These are phyloP conservation scores for Luperina nickerlii DNA, from an alignment of 2,888 invertebrate genomes.

Conservation along the genomic window DNA sequence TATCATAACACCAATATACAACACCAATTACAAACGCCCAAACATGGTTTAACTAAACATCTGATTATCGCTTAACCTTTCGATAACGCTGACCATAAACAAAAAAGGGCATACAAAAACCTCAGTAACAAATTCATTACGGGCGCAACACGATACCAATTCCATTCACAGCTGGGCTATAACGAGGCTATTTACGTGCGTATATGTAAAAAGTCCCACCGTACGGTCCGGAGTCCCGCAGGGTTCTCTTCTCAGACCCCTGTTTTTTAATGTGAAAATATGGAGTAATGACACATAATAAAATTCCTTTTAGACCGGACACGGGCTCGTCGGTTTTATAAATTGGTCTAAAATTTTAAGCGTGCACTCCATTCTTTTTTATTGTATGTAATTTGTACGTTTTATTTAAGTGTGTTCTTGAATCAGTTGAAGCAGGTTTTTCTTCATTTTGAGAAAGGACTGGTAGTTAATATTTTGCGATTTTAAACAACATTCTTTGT, in stretches of 20 bases:
- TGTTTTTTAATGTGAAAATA: slow-evolving; percentile 82
- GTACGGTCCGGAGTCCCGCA: slow-evolving; percentile 77
- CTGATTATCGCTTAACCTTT: slow-evolving; percentile 68
- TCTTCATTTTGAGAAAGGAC: slow-evolving; percentile 40
- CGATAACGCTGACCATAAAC: slow-evolving; percentile 68
- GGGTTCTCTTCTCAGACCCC: slow-evolving; percentile 76
- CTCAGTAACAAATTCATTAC: slow-evolving; percentile 84
- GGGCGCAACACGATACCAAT: slow-evolving; percentile 84
- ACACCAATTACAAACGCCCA: slow-evolving; percentile 64
- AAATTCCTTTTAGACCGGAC: slow-evolving; percentile 80
- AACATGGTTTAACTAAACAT: slow-evolving; percentile 57
- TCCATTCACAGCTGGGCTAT: slow-evolving; percentile 86
- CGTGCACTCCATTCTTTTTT: slow-evolving; percentile 65
- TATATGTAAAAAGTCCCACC: slow-evolving; percentile 76
- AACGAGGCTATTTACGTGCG: slow-evolving; percentile 83
- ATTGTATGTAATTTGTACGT: slow-evolving; percentile 70
- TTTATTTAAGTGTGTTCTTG: slow-evolving; percentile 66
- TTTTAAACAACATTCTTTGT: slow-evolving; percentile 40
- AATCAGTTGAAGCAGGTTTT: slow-evolving; percentile 36
- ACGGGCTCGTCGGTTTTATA: slow-evolving; percentile 70
- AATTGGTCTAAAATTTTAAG: slow-evolving; percentile 72
- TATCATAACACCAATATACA: slow-evolving; percentile 58
- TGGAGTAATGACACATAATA: slow-evolving; percentile 86
- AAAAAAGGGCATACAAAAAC: slow-evolving; percentile 72
- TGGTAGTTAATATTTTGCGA: slow-evolving; percentile 39